Percentiles rank a stretch among this genome's conserved stretches.
These are phyloP conservation scores for Nerophis lumbriciformis DNA, from an alignment of 2,113 vertebrate genomes.

Conservation along the genomic window DNA sequence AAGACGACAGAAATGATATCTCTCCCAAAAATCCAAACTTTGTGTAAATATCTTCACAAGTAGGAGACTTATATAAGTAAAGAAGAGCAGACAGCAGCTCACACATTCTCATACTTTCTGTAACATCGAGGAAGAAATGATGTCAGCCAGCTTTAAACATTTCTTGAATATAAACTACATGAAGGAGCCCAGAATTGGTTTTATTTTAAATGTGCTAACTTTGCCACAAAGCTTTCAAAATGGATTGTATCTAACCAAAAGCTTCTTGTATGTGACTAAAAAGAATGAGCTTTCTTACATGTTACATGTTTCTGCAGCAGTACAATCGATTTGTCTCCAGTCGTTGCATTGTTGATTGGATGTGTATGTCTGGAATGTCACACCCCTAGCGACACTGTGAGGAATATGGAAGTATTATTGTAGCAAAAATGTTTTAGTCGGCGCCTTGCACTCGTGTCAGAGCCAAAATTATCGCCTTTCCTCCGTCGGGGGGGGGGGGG, in stretches of 20 bases:
- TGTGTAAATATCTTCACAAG: too few relatives aligned
- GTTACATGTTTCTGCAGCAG: conserved; percentile 18
- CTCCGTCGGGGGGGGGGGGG: too few relatives aligned
- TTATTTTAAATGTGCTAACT: not conserved
- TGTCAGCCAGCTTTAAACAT: not conserved
- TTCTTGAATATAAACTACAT: too few relatives aligned
- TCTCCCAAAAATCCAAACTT: too few relatives aligned
- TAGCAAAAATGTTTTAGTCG: too few relatives aligned
- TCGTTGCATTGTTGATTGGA: conserved; percentile 41
- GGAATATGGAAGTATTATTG: not conserved
- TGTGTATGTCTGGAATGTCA: conserved; percentile 44
- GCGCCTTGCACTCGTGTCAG: too few relatives aligned
- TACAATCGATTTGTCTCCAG: conserved; percentile 26
- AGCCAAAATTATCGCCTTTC: too few relatives aligned
- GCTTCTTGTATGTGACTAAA: conserved; percentile 44
- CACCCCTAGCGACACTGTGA: conserved; percentile 38
- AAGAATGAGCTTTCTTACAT: conserved; percentile 18
- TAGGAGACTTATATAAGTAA: too few relatives aligned
- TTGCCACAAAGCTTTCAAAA: conserved; percentile 31
- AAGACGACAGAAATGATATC: too few relatives aligned
- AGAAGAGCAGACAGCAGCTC: not conserved
- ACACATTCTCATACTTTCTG: too few relatives aligned
- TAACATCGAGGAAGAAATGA: too few relatives aligned
- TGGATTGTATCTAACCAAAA: conserved; percentile 36
- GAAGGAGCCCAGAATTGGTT: too few relatives aligned